Percentiles rank a stretch among this genome's conserved stretches.
These are phyloP conservation scores for Prosapia bicincta DNA, from an alignment of 2,888 invertebrate species.

Conservation along the genomic window DNA sequence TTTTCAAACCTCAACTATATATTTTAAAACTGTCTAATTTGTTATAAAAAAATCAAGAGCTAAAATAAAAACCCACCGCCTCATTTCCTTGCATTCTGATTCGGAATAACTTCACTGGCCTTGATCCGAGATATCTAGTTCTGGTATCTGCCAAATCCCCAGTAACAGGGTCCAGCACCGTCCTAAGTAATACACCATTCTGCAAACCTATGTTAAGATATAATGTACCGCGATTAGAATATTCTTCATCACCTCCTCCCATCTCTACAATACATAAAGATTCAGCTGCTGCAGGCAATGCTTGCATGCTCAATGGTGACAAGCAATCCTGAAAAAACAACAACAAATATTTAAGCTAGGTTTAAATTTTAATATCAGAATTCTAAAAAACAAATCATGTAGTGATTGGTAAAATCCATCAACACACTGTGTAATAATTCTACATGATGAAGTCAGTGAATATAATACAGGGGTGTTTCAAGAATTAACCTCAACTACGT, in stretches of 20 bases:
- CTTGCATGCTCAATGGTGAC: slow-evolving; percentile 94
- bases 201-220: slow-evolving; percentile 96
- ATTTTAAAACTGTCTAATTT: too few species aligned
- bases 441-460: too few species aligned
- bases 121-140: slow-evolving; percentile 92
- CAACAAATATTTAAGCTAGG: too few species aligned
- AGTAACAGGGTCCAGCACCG: slow-evolving; percentile 91
- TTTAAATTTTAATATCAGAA: too few species aligned
- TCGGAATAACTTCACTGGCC: slow-evolving; percentile 94
- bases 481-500: too few species aligned
- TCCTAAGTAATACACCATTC: slow-evolving; percentile 91
- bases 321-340: slow-evolving; percentile 84
- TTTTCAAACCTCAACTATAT: too few species aligned
- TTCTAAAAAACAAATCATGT: too few species aligned
- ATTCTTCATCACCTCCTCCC: slow-evolving; percentile 59
- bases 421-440: too few species aligned
- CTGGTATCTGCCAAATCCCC: slow-evolving; percentile 97
- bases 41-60: not conserved
- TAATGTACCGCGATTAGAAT: slow-evolving; percentile 60
- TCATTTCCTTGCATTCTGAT: slow-evolving; percentile 95
- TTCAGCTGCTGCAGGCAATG: slow-evolving; percentile 92
- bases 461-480: too few species aligned
- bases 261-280: slow-evolving; percentile 96
- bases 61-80: slow-evolving; percentile 58
- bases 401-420: too few species aligned